phyloP scores from a whole-genome alignment of 1,140 invertebrate species.

The Drosophila pseudoobscura region DNA sequence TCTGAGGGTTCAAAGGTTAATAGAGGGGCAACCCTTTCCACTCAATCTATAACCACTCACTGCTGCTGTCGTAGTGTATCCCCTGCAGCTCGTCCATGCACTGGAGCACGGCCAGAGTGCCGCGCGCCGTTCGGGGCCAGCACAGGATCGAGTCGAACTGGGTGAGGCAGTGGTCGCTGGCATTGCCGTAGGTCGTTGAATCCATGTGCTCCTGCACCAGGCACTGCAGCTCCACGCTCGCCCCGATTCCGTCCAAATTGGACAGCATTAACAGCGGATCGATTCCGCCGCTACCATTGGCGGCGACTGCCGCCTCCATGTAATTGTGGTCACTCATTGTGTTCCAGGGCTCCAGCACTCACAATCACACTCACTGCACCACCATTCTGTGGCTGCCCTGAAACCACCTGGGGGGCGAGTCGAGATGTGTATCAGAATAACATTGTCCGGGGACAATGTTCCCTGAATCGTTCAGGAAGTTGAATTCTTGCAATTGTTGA shows the following conservation, averaged over 20 bases:
- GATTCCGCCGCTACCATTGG: constrained; percentile 46
- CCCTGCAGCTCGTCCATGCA: constrained; percentile 91
- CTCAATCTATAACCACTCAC: constrained; percentile 84
- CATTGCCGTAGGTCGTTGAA: constrained; percentile 67
- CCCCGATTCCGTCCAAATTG: constrained; percentile 64
- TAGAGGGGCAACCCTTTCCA: not conserved
- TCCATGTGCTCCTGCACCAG: constrained; percentile 73
- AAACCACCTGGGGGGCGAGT: not conserved
- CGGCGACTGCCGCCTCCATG: constrained; percentile 12
- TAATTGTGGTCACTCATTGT: constrained; percentile 37
- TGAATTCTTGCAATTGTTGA: constrained; percentile 40
- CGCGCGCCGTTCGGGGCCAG: constrained; percentile 89
- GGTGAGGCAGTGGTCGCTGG: constrained; percentile 84
- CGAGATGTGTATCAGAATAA: too few relatives aligned
- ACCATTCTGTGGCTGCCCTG: constrained; percentile 10
- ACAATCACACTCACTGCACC: too few relatives aligned
- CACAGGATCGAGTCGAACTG: constrained; percentile 90
- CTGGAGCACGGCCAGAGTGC: constrained; percentile 86
- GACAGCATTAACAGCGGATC: constrained; percentile 38
- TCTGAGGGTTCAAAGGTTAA: constrained; percentile 52
- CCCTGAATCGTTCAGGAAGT: constrained; percentile 14
- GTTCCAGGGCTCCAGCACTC: too few relatives aligned
- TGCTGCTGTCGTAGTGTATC: constrained; percentile 89
- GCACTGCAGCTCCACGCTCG: constrained; percentile 78
- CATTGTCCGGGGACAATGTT: not conserved